A percentile compares a stretch with the other conserved stretches of the same genome.
Evolutionary conservation across 2,113 vertebrate species (phyloP).

Genomic region (Tetraodon nigroviridis): DNA sequence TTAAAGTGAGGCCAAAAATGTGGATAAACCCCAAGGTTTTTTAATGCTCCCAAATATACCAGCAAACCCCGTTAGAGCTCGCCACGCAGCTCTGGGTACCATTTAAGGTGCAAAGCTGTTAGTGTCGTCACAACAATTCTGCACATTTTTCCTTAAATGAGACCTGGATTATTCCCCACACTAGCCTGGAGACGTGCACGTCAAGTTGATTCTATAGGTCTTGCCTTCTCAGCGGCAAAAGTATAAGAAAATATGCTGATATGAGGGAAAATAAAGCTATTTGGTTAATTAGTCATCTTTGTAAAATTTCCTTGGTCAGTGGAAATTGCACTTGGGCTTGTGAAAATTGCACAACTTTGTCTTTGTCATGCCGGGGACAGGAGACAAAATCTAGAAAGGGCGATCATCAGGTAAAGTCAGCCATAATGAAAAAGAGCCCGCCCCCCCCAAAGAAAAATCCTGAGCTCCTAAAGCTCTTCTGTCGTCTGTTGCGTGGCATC

Average conservation of each 20-base stretch:
- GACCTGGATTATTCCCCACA: too few relatives aligned
- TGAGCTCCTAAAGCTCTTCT: constrained; percentile 46
- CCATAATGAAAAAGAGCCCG: neutral
- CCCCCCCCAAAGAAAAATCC: constrained; percentile 37
- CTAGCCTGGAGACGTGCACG: neutral
- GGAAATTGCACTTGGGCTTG: constrained; percentile 38
- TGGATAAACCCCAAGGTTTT: neutral
- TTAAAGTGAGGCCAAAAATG: constrained; percentile 42
- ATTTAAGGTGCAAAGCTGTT: constrained; percentile 1
- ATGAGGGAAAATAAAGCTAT: constrained; percentile 1
- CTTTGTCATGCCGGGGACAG: too few relatives aligned
- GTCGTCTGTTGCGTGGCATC: constrained; percentile 56
- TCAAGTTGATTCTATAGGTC: neutral
- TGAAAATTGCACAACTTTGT: neutral
- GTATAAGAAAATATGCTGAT: constrained; percentile 53
- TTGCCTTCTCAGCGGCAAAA: neutral
- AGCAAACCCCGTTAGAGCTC: neutral
- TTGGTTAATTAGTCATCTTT: constrained; percentile 55
- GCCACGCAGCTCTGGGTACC: neutral
- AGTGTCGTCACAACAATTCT: neutral
- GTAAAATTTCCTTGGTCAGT: constrained; percentile 36
- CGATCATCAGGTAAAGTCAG: neutral
- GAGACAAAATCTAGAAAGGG: too few relatives aligned
- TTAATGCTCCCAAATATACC: neutral
- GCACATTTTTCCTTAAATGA: too few relatives aligned